Evolutionary conservation across 2,888 invertebrate genomes (phyloP).

Genomic region (Heteropelma amictum): DNA sequence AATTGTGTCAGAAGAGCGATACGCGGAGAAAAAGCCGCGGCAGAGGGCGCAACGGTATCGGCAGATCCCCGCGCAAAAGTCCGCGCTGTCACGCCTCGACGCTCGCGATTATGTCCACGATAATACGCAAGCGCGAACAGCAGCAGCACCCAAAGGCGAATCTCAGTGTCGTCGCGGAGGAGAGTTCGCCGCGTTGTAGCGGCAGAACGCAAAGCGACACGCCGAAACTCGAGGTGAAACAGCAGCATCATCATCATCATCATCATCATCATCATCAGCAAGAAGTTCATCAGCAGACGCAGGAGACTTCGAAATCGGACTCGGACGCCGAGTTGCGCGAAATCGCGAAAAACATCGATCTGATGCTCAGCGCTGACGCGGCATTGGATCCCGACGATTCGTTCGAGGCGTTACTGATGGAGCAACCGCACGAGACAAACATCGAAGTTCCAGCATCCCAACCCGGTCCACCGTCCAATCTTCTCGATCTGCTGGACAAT

Average conservation of each 20-base stretch:
- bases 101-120: slow-evolving; percentile 84
- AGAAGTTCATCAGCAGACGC: slow-evolving; percentile 38
- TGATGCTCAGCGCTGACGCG: slow-evolving; percentile 77
- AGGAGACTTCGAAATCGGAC: slow-evolving; percentile 64
- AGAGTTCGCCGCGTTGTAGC: slow-evolving; percentile 41
- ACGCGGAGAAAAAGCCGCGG: slow-evolving; percentile 55
- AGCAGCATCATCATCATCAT: slow-evolving; percentile 16
- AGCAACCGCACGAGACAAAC: slow-evolving; percentile 53
- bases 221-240: slow-evolving; percentile 58
- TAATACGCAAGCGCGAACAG: slow-evolving; percentile 74
- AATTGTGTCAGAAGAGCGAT: slow-evolving; percentile 59
- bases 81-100: slow-evolving; percentile 94
- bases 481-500: slow-evolving; percentile 73
- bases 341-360: slow-evolving; percentile 78
- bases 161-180: slow-evolving; percentile 62
- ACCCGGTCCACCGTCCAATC: slow-evolving; percentile 70
- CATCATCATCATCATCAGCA: too few relatives aligned
- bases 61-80: slow-evolving; percentile 87
- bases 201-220: slow-evolving; percentile 53
- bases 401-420: slow-evolving; percentile 72
- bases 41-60: slow-evolving; percentile 63
- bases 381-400: slow-evolving; percentile 79
- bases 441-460: slow-evolving; percentile 54
- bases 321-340: slow-evolving; percentile 71
- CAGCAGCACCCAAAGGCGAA: slow-evolving; percentile 61